Evolutionary conservation across 2,888 invertebrate species (phyloP), one percentile per base, ranked within the genome.

Genomic region (Ichneumon xanthorius): DNA sequence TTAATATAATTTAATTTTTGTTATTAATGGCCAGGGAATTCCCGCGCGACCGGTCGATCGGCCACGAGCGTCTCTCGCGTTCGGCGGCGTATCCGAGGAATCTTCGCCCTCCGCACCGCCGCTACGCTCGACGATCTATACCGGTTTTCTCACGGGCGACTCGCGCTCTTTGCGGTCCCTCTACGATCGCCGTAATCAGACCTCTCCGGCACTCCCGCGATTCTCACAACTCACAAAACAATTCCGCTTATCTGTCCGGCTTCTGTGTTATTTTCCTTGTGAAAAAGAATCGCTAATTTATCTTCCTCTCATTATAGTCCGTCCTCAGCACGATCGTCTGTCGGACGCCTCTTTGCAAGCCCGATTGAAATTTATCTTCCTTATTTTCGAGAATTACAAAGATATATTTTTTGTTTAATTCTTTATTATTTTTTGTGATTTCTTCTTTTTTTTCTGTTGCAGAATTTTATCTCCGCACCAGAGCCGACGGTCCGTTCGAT

Each of bases 401-500:
- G 11, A 45, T 45, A 45, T 45, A 4, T 45, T 11, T 45, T 45
- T 45, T 0, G 4, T 14, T 45, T 6, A 33, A 14, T 45, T 45
- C 14, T 45, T 11, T 45, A 2, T 45, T 14, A 4, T 11, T 14
- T 45, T 11, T 45, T 45, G n/a, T 45, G 2, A 45, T 45, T 45
- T 45, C 45, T 45, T 45, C 14, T 45, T 45, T 45, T 45, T 45
- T 4, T 45, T 11, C 11, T 58, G 22, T 58, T 19, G 26, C 4
- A 11, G 19, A 19, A 11, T 61, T 30, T 72, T 72, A 77, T 84
- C 77, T 50, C 50, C 16, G 19, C 22, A 48, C 65, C 53, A 67
- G 65, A 26, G 50, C 40, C 16, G 22, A 45, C 70, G 45, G 22
- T 67, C 55, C 58, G 40, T 67, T 16, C 26, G 53, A 68, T 63